These are phyloP conservation scores for Elysia crispata DNA, from an alignment of 2,888 invertebrate species.

Conservation along the genomic window DNA sequence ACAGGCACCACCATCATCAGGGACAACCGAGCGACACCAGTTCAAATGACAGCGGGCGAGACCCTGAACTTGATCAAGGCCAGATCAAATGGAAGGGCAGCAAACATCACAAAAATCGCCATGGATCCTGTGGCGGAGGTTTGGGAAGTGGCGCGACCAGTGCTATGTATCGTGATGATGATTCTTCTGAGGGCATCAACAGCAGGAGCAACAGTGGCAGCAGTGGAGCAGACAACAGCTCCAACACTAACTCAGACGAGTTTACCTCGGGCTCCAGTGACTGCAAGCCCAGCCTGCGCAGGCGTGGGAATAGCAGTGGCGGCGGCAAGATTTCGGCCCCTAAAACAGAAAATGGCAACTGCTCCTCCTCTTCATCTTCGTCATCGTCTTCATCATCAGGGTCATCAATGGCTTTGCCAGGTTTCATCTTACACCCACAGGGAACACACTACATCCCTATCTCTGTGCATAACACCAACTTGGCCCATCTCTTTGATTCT, in stretches of 20 bases:
- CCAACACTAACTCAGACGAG: conserved; percentile 39
- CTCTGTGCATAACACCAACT: conserved; percentile 65
- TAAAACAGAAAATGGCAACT: not conserved
- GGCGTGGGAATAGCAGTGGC: conserved; percentile 15
- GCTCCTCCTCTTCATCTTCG: not conserved
- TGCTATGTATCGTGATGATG: not conserved
- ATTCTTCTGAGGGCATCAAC: not conserved
- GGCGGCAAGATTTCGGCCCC: conserved; percentile 31
- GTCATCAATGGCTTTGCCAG: conserved; percentile 81
- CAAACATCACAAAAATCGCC: conserved; percentile 35
- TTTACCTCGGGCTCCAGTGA: conserved; percentile 38
- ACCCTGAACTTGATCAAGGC: conserved; percentile 45
- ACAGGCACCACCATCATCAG: conserved; percentile 45
- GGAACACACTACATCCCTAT: conserved; percentile 93
- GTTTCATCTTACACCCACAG: conserved; percentile 92
- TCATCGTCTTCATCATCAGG: conserved; percentile 6
- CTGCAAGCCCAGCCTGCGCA: conserved; percentile 20
- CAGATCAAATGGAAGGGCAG: conserved; percentile 45
- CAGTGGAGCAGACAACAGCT: conserved; percentile 35
- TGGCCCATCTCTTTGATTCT: conserved; percentile 77
- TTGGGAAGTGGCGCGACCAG: not conserved
- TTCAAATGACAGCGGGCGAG: conserved; percentile 48
- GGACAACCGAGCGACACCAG: conserved; percentile 48
- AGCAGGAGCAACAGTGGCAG: not conserved
- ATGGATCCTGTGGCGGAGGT: not conserved